These are phyloP conservation scores for Hemicrepidius hirtus DNA, from an alignment of 2,888 invertebrate genomes.

Conservation along the genomic window DNA sequence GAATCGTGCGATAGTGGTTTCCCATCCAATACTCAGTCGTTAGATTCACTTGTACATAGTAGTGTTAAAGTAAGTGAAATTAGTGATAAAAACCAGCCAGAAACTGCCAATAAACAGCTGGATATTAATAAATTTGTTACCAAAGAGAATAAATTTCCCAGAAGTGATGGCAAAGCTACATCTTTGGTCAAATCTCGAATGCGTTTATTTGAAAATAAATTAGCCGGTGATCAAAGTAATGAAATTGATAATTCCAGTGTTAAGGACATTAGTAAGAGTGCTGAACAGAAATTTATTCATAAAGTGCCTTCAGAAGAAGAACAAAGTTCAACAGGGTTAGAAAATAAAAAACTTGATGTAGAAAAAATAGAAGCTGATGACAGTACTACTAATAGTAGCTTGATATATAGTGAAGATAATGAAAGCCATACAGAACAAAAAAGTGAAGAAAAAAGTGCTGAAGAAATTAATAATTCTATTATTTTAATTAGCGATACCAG, in stretches of 20 bases:
- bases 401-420: constrained; percentile 21
- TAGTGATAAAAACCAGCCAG: constrained; percentile 60
- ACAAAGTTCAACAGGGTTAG: constrained; percentile 30
- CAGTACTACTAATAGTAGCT: constrained; percentile 28
- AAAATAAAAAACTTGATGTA: constrained; percentile 19
- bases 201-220: constrained; percentile 68
- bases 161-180: constrained; percentile 55
- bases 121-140: constrained; percentile 67
- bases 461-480: constrained; percentile 6
- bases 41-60: constrained; percentile 55
- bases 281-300: constrained; percentile 35
- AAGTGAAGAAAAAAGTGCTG: constrained; percentile 5
- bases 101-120: constrained; percentile 61
- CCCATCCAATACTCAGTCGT: constrained; percentile 54
- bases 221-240: constrained; percentile 7
- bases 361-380: constrained; percentile 26
- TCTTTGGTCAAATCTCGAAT: constrained; percentile 70
- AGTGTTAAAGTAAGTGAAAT: constrained; percentile 54
- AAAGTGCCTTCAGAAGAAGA: constrained; percentile 41
- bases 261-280: not conserved
- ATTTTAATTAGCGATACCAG: constrained; percentile 26
- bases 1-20: constrained; percentile 62
- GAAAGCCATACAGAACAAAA: constrained; percentile 30
- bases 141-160: constrained; percentile 65
- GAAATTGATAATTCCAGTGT: not conserved